These are phyloP conservation scores for Oryzias celebensis DNA, from an alignment of 2,113 vertebrate species.

Conservation along the genomic window DNA sequence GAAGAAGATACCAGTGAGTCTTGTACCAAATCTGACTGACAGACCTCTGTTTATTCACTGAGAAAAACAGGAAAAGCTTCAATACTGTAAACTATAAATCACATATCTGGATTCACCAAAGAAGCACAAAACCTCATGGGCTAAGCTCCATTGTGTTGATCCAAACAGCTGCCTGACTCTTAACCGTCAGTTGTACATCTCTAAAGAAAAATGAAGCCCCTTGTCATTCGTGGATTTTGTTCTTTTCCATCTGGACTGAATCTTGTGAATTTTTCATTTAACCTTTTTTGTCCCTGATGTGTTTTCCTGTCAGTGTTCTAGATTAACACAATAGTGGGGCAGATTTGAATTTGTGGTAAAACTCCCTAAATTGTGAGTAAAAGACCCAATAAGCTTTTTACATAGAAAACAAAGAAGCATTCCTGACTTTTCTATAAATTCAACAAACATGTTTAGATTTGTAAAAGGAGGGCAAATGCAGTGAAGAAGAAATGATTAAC, in stretches of 20 bases:
- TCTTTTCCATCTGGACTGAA: conserved; percentile 1
- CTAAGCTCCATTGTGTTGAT: conserved; percentile 27
- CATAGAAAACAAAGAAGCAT: no score
- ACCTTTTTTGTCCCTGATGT: background rate
- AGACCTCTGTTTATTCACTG: conserved; percentile 35
- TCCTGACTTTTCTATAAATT: background rate
- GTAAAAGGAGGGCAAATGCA: conserved; percentile 33
- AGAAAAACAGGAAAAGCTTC: conserved; percentile 12
- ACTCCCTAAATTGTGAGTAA: background rate
- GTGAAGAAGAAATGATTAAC: conserved; percentile 28
- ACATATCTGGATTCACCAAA: conserved; percentile 9
- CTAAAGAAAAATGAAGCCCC: conserved; percentile 10
- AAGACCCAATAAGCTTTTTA: no score
- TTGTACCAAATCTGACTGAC: conserved; percentile 16
- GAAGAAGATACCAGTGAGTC: background rate
- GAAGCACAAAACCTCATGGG: conserved; percentile 19
- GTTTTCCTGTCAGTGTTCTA: background rate
- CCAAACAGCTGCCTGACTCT: conserved; percentile 31
- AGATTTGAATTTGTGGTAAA: background rate
- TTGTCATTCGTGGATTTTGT: background rate
- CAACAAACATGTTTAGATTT: conserved; percentile 25
- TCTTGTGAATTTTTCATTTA: conserved; percentile 11
- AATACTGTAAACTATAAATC: conserved; percentile 1
- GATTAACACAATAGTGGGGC: background rate
- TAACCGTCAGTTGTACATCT: conserved; percentile 13